A percentile compares a stretch with the other conserved stretches of the same genome.
phyloP scores from a whole-genome alignment of 2,113 vertebrate species.

The Mystacornis crossleyi region DNA sequence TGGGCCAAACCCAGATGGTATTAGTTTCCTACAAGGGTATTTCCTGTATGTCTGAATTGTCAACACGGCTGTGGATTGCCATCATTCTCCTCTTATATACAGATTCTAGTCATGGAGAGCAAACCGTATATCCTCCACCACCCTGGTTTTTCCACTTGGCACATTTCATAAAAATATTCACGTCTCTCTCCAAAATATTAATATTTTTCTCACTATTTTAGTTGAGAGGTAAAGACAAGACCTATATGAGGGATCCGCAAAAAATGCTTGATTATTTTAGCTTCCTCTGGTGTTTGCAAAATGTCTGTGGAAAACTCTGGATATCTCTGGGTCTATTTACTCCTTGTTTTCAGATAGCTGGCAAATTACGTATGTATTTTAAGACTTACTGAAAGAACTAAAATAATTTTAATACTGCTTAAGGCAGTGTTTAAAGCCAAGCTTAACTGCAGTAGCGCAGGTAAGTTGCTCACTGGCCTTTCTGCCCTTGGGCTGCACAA shows the following conservation, averaged over 20 bases:
- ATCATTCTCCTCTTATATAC: conserved; percentile 54
- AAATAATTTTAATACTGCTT: background rate
- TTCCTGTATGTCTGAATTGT: conserved; percentile 58
- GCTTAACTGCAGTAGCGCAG: background rate
- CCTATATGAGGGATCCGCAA: background rate
- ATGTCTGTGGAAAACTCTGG: background rate
- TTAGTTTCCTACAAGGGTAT: conserved; percentile 57
- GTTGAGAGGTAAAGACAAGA: background rate
- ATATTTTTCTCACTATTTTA: conserved; percentile 20
- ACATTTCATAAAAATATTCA: conserved; percentile 33
- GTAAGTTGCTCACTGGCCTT: background rate
- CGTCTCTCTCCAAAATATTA: conserved; percentile 34
- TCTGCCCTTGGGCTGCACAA: background rate
- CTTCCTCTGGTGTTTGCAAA: background rate
- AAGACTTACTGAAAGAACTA: background rate
- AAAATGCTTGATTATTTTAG: background rate
- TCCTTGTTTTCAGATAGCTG: background rate
- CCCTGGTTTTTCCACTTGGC: conserved; percentile 63
- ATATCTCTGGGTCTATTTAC: background rate
- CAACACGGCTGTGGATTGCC: conserved; percentile 33
- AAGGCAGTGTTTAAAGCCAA: background rate
- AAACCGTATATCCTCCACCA: conserved; percentile 61
- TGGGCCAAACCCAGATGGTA: conserved; percentile 67
- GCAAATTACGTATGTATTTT: background rate
- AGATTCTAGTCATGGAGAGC: conserved; percentile 62